Conservation (phyloP, 2,113 vertebrate genomes). For the Rhinolophus sinicus region DNA sequence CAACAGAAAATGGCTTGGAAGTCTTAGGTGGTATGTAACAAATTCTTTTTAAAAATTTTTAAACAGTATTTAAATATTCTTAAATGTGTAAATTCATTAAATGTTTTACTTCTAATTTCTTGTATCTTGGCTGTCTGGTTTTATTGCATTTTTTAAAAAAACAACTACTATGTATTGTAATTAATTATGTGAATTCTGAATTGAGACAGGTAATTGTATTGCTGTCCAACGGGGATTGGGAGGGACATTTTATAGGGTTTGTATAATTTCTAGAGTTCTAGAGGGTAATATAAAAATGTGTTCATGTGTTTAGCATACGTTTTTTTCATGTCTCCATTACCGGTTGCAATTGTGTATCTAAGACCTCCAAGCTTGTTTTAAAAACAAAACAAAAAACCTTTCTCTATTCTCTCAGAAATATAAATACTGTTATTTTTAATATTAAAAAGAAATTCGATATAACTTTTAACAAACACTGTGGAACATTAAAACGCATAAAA, state of each 20-base stretch:
- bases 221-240: constrained; percentile 78
- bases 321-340: constrained; percentile 82
- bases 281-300: constrained; percentile 86
- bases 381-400: constrained; percentile 82
- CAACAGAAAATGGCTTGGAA: constrained; percentile 96
- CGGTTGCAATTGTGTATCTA: constrained; percentile 86
- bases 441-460: constrained; percentile 89
- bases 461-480: constrained; percentile 91
- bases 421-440: constrained; percentile 93
- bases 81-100: constrained; percentile 92
- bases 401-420: constrained; percentile 89
- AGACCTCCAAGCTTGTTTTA: constrained; percentile 89
- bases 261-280: constrained; percentile 89
- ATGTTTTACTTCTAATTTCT: constrained; percentile 91
- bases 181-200: constrained; percentile 89
- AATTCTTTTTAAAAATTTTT: constrained; percentile 84
- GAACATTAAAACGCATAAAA: constrained; percentile 88
- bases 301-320: constrained; percentile 82
- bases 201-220: constrained; percentile 85
- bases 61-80: constrained; percentile 93
- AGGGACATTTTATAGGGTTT: constrained; percentile 87
- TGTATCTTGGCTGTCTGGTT: constrained; percentile 89
- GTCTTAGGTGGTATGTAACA: constrained; percentile 94
- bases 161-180: constrained; percentile 89
- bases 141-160: constrained; percentile 87